Base-by-base conservation (phyloP, 1,140 invertebrate genomes). In the Drosophila bocki region DNA sequence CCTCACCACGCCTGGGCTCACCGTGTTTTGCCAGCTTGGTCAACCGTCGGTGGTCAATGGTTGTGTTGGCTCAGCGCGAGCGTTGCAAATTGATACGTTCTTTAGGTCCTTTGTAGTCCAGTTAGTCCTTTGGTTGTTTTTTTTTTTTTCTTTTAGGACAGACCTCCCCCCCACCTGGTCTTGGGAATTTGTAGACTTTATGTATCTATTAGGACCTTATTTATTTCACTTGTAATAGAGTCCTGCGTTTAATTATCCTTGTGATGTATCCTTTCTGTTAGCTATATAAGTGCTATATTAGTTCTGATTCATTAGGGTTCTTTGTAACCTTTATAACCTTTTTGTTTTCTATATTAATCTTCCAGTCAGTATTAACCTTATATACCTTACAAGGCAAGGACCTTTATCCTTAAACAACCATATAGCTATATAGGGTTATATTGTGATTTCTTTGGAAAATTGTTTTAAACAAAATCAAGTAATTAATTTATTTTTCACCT, bases 1-100 rank as follows among this genome's bases (percentile, higher is more conserved):
- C n/a, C 19, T 39, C 47, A 45, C 13, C 37, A 6, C 35, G 26
- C 37, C 53, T 45, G 39, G 44, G 35, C 58, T 22, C 71, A 78
- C 72, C 41, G 64, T 54, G 47, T 37, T 44, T 47, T 45, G 60
- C 61, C 35, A 47, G 33, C 39, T 44, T 72, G 69, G 70, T 72
- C 68, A 72, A 72, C 70, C 67, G 67, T 72, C 70, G 53, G 70
- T 44, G 68, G 70, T 74, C 70, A 72, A 42, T 62, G 22, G 63
- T 33, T 54, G 29, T 51, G 7, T 32, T 39, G 35, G 22, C 41
- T 8, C 17, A 12, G 22, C 26, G 8, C 65, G 17, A 39, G 67
- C 44, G 44, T 71, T 72, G 53, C 67, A 37, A 76, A 85, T 76
- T 80, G 53, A 80, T 67, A 81, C 35, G 45, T 77, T 29, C 22